Conservation (phyloP, 2,113 vertebrate genomes). For the Micronisus gabar region DNA sequence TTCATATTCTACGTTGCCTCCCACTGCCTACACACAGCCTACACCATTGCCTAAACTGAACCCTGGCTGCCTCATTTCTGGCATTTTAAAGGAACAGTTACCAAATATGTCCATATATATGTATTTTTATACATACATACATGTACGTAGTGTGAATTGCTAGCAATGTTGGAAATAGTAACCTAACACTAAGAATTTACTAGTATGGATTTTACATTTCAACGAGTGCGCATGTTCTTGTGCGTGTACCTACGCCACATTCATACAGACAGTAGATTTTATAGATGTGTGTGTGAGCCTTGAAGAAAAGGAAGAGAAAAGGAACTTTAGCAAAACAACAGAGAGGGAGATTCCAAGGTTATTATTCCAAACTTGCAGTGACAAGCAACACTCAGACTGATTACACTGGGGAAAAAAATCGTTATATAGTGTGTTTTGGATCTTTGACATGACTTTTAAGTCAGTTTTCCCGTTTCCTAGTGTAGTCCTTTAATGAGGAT, state of each 20-base stretch:
- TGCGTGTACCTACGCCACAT: fast-evolving
- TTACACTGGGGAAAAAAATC: neutral
- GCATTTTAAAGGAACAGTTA: neutral
- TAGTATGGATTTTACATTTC: neutral
- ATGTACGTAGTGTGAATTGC: neutral
- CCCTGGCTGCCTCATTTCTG: neutral
- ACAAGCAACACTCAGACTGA: neutral
- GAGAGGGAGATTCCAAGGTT: neutral
- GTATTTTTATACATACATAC: neutral
- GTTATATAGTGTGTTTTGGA: neutral
- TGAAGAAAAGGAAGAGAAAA: neutral
- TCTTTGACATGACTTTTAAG: neutral
- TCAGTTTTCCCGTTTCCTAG: neutral
- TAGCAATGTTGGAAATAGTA: neutral
- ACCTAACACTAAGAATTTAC: neutral
- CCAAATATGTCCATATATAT: neutral
- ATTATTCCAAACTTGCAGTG: neutral
- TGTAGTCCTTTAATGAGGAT: neutral
- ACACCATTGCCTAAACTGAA: neutral
- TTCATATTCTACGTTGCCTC: neutral
- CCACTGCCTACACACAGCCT: neutral
- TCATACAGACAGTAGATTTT: neutral
- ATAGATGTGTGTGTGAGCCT: neutral
- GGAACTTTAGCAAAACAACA: neutral
- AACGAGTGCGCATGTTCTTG: fast-evolving